Base-by-base conservation (phyloP, 2,888 invertebrate genomes). In the Agonum fuliginosum region DNA sequence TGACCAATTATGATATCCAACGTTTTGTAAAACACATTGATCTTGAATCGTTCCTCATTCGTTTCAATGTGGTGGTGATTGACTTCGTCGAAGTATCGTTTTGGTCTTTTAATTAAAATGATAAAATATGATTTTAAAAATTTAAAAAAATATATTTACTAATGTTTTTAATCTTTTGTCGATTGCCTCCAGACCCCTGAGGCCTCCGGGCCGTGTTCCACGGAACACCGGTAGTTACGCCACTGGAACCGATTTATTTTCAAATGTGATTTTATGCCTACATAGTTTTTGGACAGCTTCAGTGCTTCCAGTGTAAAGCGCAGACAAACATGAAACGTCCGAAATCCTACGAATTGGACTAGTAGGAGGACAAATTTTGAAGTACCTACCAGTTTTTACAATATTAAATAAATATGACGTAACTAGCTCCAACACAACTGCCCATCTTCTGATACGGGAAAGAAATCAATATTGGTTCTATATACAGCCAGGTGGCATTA, bases 381-480 rank as follows among this genome's bases (percentile, higher is more conserved):
- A 5, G 19, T 6, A 10, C 4, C 67, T 37, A 30, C 3, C 6
- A n/a, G n/a, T n/a, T n/a, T 41, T 12, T n/a, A 41, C 41, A 41
- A 10, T 12, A n/a, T n/a, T n/a, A 14, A 67, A 10, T 19, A 67
- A 17, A 37, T 67, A 30, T 5, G 27, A 27, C 10, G 67, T 67
- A 3, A 17, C 34, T 34, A 67, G 10, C 19, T 67, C 37, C 3
- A 67, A 37, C 2, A 34, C 8, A 37, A 67, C 10, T 67, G 67
- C 17, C 67, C 67, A 19, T 67, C 67, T 30, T 34, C 67, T 5
- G 37, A 67, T 14, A 67, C 2, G 6, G 67, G 34, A 3, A 67
- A 30, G 34, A 30, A 67, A n/a, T 27, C 10, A 17, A 34, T 14
- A 8, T 67, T 37, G 34, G 14, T 34, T 34, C 20, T 10, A 67